Conservation (phyloP, 2,113 vertebrate genomes). For the Balaeniceps rex region DNA sequence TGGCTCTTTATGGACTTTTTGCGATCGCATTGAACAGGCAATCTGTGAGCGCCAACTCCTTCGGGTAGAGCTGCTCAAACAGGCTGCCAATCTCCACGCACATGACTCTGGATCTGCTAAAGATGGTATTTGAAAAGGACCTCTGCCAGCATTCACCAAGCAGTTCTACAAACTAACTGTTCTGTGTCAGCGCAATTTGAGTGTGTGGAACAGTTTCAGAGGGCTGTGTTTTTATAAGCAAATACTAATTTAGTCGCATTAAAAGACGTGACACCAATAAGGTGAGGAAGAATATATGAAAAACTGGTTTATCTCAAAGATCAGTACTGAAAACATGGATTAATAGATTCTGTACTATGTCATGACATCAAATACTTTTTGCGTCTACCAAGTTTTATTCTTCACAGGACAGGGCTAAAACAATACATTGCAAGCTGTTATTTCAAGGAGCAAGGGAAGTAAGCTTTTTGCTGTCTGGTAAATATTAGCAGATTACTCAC, state of each 20-base stretch:
- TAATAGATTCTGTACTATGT: neutral
- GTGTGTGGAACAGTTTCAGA: neutral
- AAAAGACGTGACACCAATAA: neutral
- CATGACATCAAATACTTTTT: neutral
- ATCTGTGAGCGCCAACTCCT: neutral
- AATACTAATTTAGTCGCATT: neutral
- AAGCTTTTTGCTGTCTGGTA: neutral
- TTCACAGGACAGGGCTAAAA: neutral
- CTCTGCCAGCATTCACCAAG: conserved; percentile 3
- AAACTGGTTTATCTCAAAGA: neutral
- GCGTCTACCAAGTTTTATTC: neutral
- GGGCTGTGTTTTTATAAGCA: neutral
- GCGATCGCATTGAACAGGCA: neutral
- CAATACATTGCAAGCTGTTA: neutral
- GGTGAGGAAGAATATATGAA: neutral
- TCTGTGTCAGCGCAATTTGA: conserved; percentile 1
- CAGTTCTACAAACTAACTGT: neutral
- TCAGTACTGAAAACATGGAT: neutral
- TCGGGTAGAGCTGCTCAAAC: neutral
- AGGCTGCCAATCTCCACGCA: neutral
- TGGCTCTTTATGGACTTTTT: neutral
- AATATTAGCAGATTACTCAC: neutral
- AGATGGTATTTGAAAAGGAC: conserved; percentile 8
- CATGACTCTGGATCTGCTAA: neutral
- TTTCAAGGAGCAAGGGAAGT: neutral